These are phyloP conservation scores for Austrolebias charrua DNA, from an alignment of 2,797 vertebrate species.

Conservation along the genomic window DNA sequence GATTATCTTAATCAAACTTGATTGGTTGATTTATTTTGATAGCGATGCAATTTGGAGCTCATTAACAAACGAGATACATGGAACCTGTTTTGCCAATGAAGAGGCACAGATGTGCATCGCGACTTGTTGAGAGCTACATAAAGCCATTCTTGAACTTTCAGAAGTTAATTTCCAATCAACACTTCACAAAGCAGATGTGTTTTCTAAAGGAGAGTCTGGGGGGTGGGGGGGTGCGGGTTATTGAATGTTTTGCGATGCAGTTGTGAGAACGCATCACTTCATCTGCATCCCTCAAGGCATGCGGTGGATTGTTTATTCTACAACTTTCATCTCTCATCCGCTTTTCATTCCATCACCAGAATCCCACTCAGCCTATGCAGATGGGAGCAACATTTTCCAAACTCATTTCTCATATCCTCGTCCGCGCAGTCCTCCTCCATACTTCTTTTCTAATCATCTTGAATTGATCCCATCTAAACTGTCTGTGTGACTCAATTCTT, in stretches of 20 bases:
- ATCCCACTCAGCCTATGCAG: constrained; percentile 14
- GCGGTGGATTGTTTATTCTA: constrained; percentile 48
- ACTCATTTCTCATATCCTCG: background rate
- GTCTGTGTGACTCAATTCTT: background rate
- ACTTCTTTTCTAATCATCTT: background rate
- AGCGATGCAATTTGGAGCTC: background rate
- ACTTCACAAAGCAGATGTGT: constrained; percentile 60
- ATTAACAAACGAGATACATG: constrained; percentile 4
- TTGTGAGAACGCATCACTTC: constrained; percentile 45
- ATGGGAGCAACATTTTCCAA: constrained; percentile 10
- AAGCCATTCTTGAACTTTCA: constrained; percentile 4
- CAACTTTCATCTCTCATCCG: constrained; percentile 41
- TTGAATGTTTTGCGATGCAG: constrained; percentile 44
- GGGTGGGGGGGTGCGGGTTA: constrained; percentile 43
- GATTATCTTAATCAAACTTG: background rate
- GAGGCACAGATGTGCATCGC: constrained; percentile 27
- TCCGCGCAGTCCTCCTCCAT: background rate
- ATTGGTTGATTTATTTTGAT: background rate
- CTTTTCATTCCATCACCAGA: constrained; percentile 40
- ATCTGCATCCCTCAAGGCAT: constrained; percentile 55
- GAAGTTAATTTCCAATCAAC: constrained; percentile 45
- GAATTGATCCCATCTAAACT: background rate
- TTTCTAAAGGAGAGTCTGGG: constrained; percentile 40
- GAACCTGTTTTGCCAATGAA: background rate
- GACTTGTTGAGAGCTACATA: constrained; percentile 13